Evolutionary conservation across 1,140 invertebrate genomes (phyloP).

Genomic region (Atta colombica): DNA sequence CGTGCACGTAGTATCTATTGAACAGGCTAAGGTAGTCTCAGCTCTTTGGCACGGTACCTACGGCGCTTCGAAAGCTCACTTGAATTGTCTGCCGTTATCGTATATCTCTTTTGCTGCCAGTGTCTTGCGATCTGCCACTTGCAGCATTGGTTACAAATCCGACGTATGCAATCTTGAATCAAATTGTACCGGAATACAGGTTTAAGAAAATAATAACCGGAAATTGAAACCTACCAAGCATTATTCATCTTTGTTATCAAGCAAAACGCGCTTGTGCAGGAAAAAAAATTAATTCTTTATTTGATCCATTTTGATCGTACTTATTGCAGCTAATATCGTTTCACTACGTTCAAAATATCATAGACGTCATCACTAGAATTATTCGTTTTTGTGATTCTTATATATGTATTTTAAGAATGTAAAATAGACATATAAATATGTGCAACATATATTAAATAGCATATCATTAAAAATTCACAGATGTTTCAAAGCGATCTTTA

Average conservation of each 20-base stretch:
- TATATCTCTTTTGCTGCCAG: slow-evolving; percentile 55
- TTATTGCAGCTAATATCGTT: background rate
- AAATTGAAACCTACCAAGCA: background rate
- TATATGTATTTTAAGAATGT: background rate
- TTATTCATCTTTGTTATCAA: background rate
- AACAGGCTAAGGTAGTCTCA: slow-evolving; percentile 37
- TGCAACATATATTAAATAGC: slow-evolving; percentile 17
- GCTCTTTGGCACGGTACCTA: slow-evolving; percentile 63
- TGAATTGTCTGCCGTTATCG: slow-evolving; percentile 66
- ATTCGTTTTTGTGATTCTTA: background rate
- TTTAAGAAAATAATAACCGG: background rate
- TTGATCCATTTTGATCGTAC: background rate
- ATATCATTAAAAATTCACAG: slow-evolving; percentile 44
- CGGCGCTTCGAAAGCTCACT: slow-evolving; percentile 59
- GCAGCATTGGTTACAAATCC: slow-evolving; percentile 15
- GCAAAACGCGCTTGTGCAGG: background rate
- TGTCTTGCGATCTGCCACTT: slow-evolving; percentile 48
- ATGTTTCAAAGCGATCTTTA: slow-evolving; percentile 55
- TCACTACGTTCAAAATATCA: background rate
- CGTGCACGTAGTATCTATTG: background rate
- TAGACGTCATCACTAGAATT: background rate
- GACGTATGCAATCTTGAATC: slow-evolving; percentile 15
- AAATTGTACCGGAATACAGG: slow-evolving; percentile 11
- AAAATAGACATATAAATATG: background rate
- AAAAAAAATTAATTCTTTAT: background rate